Percentiles rank a stretch among this genome's conserved stretches.
Conservation (phyloP, 2,888 invertebrate species). For the Leptopterna dolabrata region DNA sequence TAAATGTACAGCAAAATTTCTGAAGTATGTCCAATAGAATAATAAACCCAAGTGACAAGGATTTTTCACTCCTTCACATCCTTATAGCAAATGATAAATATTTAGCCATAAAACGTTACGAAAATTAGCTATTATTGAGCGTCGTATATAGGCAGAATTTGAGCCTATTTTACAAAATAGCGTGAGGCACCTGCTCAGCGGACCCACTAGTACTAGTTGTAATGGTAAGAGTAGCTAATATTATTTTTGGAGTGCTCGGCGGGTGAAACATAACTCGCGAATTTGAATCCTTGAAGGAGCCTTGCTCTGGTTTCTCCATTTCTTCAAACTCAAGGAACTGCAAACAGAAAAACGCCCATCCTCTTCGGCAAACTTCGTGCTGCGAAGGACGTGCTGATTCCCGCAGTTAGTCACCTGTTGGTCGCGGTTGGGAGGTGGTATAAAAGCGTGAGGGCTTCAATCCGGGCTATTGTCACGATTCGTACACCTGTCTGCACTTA, state of each 20-base stretch:
- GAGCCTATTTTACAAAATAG: no score
- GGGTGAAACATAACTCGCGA: not conserved
- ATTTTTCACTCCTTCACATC: no score
- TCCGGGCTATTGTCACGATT: not conserved
- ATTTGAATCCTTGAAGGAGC: not conserved
- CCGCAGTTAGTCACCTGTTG: not conserved
- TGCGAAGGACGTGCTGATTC: not conserved
- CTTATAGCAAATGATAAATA: no score
- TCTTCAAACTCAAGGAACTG: not conserved
- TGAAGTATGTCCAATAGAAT: no score
- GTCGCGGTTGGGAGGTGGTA: constrained; percentile 3
- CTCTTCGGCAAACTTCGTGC: not conserved
- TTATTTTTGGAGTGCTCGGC: not conserved
- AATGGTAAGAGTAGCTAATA: no score
- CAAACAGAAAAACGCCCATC: not conserved
- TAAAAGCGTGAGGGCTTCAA: not conserved
- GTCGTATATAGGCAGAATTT: no score
- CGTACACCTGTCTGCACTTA: not conserved
- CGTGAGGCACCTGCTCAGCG: no score
- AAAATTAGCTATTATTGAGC: no score
- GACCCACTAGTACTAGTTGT: no score
- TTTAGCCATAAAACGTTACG: no score
- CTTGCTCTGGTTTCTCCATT: not conserved
- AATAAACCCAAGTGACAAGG: no score
- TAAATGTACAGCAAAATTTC: no score